Evolutionary conservation across 2,797 vertebrate species (phyloP).

Genomic region (Neosilurus mollespiculum): DNA sequence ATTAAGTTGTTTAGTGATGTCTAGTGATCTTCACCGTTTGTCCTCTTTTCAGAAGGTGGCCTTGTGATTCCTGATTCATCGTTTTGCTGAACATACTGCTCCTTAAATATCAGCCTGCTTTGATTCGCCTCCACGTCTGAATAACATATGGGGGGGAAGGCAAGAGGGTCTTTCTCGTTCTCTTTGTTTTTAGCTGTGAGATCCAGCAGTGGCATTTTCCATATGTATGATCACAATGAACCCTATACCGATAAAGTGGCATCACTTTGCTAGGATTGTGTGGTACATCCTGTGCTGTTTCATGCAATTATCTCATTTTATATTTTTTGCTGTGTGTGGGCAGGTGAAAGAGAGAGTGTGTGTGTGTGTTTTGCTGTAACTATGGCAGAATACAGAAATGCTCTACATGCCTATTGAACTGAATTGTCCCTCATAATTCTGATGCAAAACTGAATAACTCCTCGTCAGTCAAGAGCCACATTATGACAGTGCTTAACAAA

Average conservation of each 20-base stretch:
- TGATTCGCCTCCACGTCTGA: slow-evolving; percentile 51
- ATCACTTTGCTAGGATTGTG: slow-evolving; percentile 41
- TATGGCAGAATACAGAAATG: slow-evolving; percentile 57
- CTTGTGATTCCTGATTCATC: slow-evolving; percentile 29
- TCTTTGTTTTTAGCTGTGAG: slow-evolving; percentile 61
- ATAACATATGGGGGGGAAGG: slow-evolving; percentile 60
- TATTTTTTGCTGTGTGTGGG: slow-evolving; percentile 57
- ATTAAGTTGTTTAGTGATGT: too few species aligned
- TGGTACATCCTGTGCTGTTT: slow-evolving; percentile 32
- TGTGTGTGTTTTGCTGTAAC: slow-evolving; percentile 16
- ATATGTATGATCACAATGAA: slow-evolving; percentile 44
- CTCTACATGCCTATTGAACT: slow-evolving; percentile 67
- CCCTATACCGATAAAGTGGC: slow-evolving; percentile 61
- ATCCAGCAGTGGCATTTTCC: slow-evolving; percentile 9
- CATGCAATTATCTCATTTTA: slow-evolving; percentile 61
- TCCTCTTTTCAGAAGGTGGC: slow-evolving; percentile 2
- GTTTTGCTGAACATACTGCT: slow-evolving; percentile 26
- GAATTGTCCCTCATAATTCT: slow-evolving; percentile 66
- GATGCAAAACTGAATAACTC: slow-evolving; percentile 65
- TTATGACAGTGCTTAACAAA: slow-evolving; percentile 71
- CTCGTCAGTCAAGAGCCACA: slow-evolving; percentile 65
- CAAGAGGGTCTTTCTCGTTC: slow-evolving; percentile 57
- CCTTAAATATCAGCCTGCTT: slow-evolving; percentile 59
- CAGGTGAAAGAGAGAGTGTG: neutral
- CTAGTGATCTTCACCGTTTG: too few species aligned